A percentile compares a stretch with the other conserved stretches of the same genome.
These are phyloP conservation scores for Spilogale gracilis DNA, from an alignment of 2,113 vertebrate genomes.

Conservation along the genomic window DNA sequence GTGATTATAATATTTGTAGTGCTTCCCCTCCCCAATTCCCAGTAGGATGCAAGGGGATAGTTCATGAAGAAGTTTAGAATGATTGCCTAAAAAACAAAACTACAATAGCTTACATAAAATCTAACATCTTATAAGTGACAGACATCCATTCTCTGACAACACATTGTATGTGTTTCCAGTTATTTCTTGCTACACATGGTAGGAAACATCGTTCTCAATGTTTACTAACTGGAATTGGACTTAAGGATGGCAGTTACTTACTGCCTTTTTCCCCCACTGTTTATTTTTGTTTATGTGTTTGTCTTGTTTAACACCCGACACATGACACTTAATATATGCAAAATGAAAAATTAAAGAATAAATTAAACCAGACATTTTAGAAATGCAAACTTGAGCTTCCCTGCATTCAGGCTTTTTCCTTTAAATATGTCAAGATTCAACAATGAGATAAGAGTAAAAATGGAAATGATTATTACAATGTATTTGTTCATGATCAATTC, in stretches of 20 bases:
- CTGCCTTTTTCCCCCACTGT: neutral
- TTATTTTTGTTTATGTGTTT: neutral
- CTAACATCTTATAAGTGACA: neutral
- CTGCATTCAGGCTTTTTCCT: neutral
- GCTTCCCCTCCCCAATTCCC: neutral
- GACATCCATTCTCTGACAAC: neutral
- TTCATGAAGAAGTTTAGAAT: neutral
- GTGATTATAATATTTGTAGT: neutral
- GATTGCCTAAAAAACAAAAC: neutral
- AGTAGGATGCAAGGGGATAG: neutral
- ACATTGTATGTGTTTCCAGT: neutral
- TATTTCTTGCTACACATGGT: neutral
- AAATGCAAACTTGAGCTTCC: neutral
- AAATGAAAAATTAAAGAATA: neutral
- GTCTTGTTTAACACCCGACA: neutral
- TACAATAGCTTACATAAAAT: neutral
- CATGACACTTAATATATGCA: neutral
- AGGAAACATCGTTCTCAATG: neutral
- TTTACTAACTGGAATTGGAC: neutral
- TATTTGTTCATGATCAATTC: neutral
- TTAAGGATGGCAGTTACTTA: neutral
- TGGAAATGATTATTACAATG: neutral
- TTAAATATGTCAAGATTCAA: neutral
- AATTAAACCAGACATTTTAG: neutral
- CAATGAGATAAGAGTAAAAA: neutral